Evolutionary conservation across 30 jellyfish, hydroid and myxozoan genomes (phyloP).

Genomic region (Aurelia aurita): DNA sequence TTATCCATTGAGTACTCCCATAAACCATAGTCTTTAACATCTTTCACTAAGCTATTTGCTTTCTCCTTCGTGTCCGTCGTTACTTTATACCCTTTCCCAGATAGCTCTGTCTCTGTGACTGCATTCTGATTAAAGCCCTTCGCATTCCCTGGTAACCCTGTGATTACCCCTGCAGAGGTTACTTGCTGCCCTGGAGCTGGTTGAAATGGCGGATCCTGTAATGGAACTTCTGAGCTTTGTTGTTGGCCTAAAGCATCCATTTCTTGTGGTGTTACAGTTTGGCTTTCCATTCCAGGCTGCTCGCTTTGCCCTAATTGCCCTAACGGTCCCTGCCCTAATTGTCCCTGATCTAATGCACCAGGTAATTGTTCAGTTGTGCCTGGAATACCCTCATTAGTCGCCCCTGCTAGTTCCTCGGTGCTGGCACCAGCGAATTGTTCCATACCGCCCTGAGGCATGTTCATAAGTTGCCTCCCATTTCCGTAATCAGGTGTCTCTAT

Average conservation of each 20-base stretch:
- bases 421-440: slow-evolving; percentile 49
- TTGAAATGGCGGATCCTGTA: slow-evolving; percentile 25
- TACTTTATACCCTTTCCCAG: slow-evolving; percentile 60
- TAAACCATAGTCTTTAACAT: slow-evolving; percentile 79
- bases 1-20: slow-evolving; percentile 92
- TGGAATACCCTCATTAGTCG: background rate
- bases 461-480: slow-evolving; percentile 22
- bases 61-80: slow-evolving; percentile 73
- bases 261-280: slow-evolving; percentile 20
- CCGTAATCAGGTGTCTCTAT: slow-evolving; percentile 33
- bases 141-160: slow-evolving; percentile 54
- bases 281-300: slow-evolving; percentile 22
- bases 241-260: slow-evolving; percentile 30
- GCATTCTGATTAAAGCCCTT: slow-evolving; percentile 48
- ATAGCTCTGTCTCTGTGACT: slow-evolving; percentile 40
- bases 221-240: slow-evolving; percentile 18
- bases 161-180: slow-evolving; percentile 35
- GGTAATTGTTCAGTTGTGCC: slow-evolving; percentile 23
- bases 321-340: background rate
- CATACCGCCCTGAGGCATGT: slow-evolving; percentile 44
- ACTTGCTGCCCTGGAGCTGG: slow-evolving; percentile 43
- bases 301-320: background rate
- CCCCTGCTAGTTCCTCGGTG: slow-evolving; percentile 16
- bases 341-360: slow-evolving; percentile 12
- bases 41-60: slow-evolving; percentile 82